A percentile compares a stretch with the other conserved stretches of the same genome.
Conservation (phyloP, 1,140 invertebrate species). For the Temnothorax curvispinosus region DNA sequence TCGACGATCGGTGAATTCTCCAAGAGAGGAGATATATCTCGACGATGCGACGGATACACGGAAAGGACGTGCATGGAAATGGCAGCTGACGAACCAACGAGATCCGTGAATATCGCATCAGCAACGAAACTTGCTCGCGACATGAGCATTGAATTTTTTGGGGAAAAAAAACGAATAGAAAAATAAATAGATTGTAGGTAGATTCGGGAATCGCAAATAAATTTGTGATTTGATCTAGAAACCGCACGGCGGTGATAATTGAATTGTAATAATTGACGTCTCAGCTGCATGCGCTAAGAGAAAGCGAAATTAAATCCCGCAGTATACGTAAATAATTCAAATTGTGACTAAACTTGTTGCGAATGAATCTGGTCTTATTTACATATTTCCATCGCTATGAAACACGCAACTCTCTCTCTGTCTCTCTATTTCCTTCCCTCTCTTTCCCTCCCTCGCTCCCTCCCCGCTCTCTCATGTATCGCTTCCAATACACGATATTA, state of each 20-base stretch:
- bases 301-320: not conserved
- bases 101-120: constrained; percentile 20
- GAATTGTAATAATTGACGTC: not conserved
- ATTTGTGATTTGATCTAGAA: not conserved
- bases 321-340: not conserved
- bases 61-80: constrained; percentile 15
- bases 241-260: not conserved
- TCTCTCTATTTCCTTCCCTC: too few relatives aligned
- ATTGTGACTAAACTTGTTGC: not conserved
- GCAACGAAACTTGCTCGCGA: not conserved
- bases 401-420: not conserved
- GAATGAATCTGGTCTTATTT: not conserved
- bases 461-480: not conserved
- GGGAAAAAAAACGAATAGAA: constrained; percentile 15
- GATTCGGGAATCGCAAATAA: not conserved
- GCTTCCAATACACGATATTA: not conserved
- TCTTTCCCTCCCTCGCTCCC: not conserved
- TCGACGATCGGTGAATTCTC: constrained; percentile 1
- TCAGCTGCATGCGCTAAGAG: not conserved
- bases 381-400: not conserved
- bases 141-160: not conserved
- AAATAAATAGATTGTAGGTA: not conserved
- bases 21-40: constrained; percentile 23
- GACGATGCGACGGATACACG: not conserved
- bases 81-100: constrained; percentile 25